These are phyloP conservation scores for Echiichthys vipera DNA, from an alignment of 2,797 vertebrate species.

Conservation along the genomic window DNA sequence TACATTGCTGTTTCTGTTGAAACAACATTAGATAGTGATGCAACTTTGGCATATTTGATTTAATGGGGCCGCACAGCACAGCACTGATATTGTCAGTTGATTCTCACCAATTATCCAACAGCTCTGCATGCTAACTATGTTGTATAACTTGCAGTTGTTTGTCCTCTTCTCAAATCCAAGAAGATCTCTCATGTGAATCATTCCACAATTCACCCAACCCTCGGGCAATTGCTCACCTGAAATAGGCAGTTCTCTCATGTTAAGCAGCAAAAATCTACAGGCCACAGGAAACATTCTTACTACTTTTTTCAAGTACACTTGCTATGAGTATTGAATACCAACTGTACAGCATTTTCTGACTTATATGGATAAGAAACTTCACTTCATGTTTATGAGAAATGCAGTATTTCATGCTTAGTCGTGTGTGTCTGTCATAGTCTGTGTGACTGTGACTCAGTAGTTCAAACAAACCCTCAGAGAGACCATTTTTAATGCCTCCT, in stretches of 20 bases:
- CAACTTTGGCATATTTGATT: background rate
- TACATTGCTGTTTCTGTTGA: too few species aligned
- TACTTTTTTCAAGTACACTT: conserved; percentile 14
- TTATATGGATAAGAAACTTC: conserved; percentile 23
- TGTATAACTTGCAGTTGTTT: background rate
- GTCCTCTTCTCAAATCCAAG: background rate
- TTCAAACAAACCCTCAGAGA: conserved; percentile 61
- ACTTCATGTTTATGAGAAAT: conserved; percentile 25
- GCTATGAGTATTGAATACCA: background rate
- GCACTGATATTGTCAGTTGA: background rate
- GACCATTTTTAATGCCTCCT: conserved; percentile 70
- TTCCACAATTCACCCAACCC: background rate
- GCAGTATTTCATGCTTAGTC: conserved; percentile 35
- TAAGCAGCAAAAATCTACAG: conserved; percentile 3
- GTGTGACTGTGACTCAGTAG: conserved; percentile 72
- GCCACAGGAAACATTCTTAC: background rate
- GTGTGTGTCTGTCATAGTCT: conserved; percentile 25
- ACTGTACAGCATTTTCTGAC: conserved; percentile 12
- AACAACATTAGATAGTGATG: too few species aligned
- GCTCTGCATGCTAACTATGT: background rate
- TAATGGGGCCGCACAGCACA: too few species aligned
- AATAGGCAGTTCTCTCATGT: conserved; percentile 3
- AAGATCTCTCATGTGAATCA: conserved; percentile 8
- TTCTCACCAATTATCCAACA: background rate
- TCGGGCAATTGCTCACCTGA: background rate